Percentiles rank a stretch among this genome's conserved stretches.
Evolutionary conservation across 2,888 invertebrate genomes (phyloP).

Genomic region (Fragum whitleyi): DNA sequence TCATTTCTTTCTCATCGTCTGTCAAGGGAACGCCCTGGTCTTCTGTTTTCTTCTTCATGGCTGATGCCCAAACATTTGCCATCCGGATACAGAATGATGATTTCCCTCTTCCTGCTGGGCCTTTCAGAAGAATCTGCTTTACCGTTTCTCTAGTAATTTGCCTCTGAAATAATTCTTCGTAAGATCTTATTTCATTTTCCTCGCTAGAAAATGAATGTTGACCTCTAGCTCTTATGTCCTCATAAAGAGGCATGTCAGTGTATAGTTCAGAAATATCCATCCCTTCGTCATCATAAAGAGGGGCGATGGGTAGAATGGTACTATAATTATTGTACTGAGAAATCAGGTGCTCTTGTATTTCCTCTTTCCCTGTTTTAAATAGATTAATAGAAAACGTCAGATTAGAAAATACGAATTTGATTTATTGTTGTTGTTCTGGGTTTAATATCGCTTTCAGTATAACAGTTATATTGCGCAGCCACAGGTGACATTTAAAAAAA

Average conservation of each 20-base stretch:
- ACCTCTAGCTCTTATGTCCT: neutral
- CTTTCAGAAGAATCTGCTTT: slow-evolving; percentile 16
- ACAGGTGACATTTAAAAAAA: no score
- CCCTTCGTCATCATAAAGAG: slow-evolving; percentile 15
- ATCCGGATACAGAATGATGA: slow-evolving; percentile 29
- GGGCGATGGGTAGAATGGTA: neutral
- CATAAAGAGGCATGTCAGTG: slow-evolving; percentile 14
- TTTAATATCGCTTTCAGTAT: no score
- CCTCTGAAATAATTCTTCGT: neutral
- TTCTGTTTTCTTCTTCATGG: slow-evolving; percentile 3
- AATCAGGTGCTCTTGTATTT: slow-evolving; percentile 18
- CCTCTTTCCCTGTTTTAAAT: slow-evolving; percentile 15
- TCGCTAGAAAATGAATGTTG: neutral
- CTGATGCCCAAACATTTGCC: slow-evolving; percentile 29
- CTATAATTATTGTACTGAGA: neutral
- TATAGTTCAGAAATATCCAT: slow-evolving; percentile 9
- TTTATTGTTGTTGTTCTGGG: no score
- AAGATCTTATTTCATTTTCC: neutral
- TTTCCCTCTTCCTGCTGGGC: slow-evolving; percentile 36
- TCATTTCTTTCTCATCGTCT: slow-evolving; percentile 25
- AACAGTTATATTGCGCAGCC: no score
- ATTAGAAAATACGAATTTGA: no score
- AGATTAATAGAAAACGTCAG: no score
- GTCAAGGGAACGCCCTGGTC: neutral
- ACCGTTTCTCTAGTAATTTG: slow-evolving; percentile 3